These are phyloP conservation scores for Tenebrosternarchus preto DNA, from an alignment of 2,113 vertebrate species.

Conservation along the genomic window DNA sequence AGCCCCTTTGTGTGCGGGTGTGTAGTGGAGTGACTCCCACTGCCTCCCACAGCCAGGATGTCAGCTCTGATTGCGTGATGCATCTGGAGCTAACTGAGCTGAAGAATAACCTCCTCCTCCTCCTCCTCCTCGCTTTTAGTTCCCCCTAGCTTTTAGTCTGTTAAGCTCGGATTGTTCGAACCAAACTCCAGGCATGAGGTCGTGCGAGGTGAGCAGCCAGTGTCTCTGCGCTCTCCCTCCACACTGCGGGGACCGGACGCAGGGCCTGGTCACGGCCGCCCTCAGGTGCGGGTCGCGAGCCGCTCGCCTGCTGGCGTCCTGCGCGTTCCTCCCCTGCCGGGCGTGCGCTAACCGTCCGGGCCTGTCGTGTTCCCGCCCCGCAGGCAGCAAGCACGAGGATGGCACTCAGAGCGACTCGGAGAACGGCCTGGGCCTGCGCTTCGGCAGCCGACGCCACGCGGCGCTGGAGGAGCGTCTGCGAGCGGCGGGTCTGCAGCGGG, in stretches of 20 bases:
- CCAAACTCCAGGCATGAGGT: constrained; percentile 14
- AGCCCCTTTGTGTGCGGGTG: constrained; percentile 67
- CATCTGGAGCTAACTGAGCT: constrained; percentile 36
- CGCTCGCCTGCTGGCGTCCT: background rate
- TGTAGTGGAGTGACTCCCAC: constrained; percentile 27
- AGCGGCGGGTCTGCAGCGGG: constrained; percentile 75
- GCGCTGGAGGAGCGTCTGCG: constrained; percentile 87
- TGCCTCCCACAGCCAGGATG: constrained; percentile 32
- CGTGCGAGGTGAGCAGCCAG: background rate
- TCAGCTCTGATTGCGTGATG: constrained; percentile 47
- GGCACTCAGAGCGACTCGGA: constrained; percentile 98
- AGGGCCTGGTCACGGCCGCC: constrained; percentile 4
- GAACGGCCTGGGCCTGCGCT: constrained; percentile 85
- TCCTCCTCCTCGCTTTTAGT: constrained; percentile 14
- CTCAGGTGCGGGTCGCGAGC: constrained; percentile 25
- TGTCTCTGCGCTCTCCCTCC: background rate
- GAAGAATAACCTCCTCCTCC: constrained; percentile 37
- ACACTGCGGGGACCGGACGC: constrained; percentile 8
- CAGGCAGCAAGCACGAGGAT: constrained; percentile 97
- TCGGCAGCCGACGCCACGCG: constrained; percentile 80
- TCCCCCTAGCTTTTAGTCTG: background rate
- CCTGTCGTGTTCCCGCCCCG: constrained; percentile 9
- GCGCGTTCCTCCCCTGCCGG: constrained; percentile 3
- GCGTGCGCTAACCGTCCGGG: constrained; percentile 15
- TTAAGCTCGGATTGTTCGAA: background rate